Conservation (phyloP, 2,113 vertebrate genomes). For the Lepus timidus region DNA sequence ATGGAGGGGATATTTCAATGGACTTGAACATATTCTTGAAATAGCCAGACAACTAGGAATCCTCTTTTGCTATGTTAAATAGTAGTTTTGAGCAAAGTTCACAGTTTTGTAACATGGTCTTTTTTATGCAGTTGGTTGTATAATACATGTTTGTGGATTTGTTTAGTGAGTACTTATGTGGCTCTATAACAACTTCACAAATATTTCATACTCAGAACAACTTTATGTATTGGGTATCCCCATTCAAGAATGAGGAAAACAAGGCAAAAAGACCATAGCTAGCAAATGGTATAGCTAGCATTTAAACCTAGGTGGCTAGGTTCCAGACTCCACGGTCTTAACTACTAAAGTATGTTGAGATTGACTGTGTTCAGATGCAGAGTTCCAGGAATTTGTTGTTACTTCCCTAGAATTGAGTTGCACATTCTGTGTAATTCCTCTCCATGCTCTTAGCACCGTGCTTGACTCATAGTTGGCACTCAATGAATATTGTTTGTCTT, state of each 20-base stretch:
- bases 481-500: neutral
- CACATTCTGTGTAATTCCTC: neutral
- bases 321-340: neutral
- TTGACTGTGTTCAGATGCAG: neutral
- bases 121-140: neutral
- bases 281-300: neutral
- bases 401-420: neutral
- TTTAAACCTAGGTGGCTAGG: neutral
- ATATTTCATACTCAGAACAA: neutral
- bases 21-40: slow-evolving; percentile 13
- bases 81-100: neutral
- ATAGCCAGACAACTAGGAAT: slow-evolving; percentile 24
- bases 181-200: neutral
- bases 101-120: neutral
- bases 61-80: neutral
- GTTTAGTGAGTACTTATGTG: neutral
- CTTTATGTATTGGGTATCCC: neutral
- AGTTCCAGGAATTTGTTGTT: neutral
- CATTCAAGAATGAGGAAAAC: neutral
- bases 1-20: slow-evolving; percentile 72
- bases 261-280: neutral
- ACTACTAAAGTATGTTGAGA: neutral
- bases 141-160: neutral
- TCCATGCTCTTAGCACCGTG: too few species aligned
- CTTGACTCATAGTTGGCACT: neutral